These are phyloP conservation scores for Galeruca laticollis DNA, from an alignment of 2,888 invertebrate species.

Conservation along the genomic window DNA sequence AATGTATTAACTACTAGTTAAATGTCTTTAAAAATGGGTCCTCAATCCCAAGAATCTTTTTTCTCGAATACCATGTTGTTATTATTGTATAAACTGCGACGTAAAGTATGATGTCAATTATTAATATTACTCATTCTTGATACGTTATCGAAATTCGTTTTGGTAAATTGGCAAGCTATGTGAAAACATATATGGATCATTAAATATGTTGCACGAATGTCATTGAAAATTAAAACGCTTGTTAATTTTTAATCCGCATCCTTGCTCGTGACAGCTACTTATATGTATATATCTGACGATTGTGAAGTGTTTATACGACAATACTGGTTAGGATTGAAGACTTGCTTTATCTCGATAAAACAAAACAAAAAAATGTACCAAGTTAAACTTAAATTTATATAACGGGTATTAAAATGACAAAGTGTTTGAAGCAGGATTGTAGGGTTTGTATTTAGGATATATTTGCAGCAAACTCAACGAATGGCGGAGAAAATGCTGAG, in stretches of 20 bases:
- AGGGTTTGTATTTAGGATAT: too few species aligned
- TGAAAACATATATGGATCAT: slow-evolving; percentile 5
- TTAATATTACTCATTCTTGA: background rate
- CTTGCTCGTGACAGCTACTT: slow-evolving; percentile 7
- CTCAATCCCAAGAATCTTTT: background rate
- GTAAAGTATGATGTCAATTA: slow-evolving; percentile 14
- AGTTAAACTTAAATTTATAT: too few species aligned
- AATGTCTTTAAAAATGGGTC: too few species aligned
- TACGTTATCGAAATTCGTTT: slow-evolving; percentile 1
- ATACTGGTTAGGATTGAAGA: background rate
- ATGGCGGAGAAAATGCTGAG: too few species aligned
- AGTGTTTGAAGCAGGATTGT: too few species aligned
- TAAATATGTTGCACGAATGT: slow-evolving; percentile 10
- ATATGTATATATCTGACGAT: background rate
- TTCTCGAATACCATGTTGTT: background rate
- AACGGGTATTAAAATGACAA: too few species aligned
- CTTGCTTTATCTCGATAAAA: background rate
- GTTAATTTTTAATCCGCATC: slow-evolving; percentile 12
- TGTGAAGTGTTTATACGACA: slow-evolving; percentile 1
- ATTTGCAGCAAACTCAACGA: too few species aligned
- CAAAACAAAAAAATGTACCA: background rate
- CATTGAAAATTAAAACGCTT: slow-evolving; percentile 14
- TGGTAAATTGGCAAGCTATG: background rate
- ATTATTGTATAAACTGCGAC: background rate
- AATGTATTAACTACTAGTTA: too few species aligned